phyloP scores from a whole-genome alignment of 2,888 invertebrate genomes.

The Parnassius apollo region DNA sequence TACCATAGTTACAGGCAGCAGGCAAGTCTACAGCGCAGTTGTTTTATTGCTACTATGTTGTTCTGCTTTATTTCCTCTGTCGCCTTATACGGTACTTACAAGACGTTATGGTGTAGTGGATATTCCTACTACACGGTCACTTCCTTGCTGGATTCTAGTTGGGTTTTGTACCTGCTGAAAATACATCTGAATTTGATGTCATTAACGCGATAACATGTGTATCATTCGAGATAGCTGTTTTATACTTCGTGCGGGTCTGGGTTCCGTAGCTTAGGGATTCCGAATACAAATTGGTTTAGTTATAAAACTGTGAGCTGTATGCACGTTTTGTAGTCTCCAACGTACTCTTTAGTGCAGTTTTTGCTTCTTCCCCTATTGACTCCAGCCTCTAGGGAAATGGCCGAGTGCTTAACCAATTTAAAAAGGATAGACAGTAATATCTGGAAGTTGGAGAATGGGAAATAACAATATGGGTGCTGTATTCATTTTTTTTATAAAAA shows the following conservation, averaged over 20 bases:
- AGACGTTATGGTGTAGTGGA: too few species aligned
- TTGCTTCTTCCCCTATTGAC: conserved; percentile 23
- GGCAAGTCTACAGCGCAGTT: too few species aligned
- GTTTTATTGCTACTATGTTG: too few species aligned
- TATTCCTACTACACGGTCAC: too few species aligned
- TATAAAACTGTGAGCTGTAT: conserved; percentile 62
- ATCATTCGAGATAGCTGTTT: conserved; percentile 33
- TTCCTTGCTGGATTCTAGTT: too few species aligned
- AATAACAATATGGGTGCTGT: neutral
- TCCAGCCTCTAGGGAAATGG: conserved; percentile 18
- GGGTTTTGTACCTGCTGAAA: neutral
- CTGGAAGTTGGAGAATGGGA: neutral
- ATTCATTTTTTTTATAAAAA: neutral
- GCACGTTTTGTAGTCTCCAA: conserved; percentile 49
- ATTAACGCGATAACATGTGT: conserved; percentile 25
- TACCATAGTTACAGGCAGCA: too few species aligned
- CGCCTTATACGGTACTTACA: too few species aligned
- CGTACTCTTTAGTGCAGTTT: conserved; percentile 24
- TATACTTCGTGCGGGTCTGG: conserved; percentile 30
- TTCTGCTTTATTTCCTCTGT: too few species aligned
- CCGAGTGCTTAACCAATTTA: conserved; percentile 19
- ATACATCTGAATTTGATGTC: conserved; percentile 24
- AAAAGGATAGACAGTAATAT: conserved; percentile 9
- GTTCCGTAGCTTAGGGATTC: conserved; percentile 49
- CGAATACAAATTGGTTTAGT: conserved; percentile 72